A percentile compares a stretch with the other conserved stretches of the same genome.
These are phyloP conservation scores for Scaptomyza pallida DNA, from an alignment of 1,140 invertebrate genomes.

Conservation along the genomic window DNA sequence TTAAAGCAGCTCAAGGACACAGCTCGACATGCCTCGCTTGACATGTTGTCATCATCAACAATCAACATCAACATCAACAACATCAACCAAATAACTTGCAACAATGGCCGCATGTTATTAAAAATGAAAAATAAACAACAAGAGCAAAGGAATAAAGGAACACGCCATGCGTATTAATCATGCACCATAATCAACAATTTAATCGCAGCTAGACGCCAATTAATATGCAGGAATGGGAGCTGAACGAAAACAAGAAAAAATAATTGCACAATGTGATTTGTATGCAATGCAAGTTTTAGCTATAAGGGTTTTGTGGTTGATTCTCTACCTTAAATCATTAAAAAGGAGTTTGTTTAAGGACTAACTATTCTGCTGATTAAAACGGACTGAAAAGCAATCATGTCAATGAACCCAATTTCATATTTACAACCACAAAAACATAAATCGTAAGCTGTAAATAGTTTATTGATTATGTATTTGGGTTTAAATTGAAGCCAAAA, in stretches of 20 bases:
- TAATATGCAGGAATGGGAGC: conserved; percentile 13
- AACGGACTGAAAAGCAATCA: background rate
- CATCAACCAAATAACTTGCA: conserved; percentile 14
- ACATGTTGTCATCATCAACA: conserved; percentile 55
- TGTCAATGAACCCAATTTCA: background rate
- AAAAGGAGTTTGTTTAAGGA: background rate
- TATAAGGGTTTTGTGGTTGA: too few relatives aligned
- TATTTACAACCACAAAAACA: background rate
- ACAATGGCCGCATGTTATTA: conserved; percentile 13
- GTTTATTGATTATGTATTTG: background rate
- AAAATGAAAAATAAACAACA: conserved; percentile 3
- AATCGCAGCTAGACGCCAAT: conserved; percentile 15
- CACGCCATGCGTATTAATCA: conserved; percentile 13
- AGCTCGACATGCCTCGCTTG: conserved; percentile 45
- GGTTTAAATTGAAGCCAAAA: background rate
- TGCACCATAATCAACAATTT: background rate
- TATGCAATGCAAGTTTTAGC: too few relatives aligned
- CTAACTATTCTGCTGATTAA: background rate
- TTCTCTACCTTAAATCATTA: too few relatives aligned
- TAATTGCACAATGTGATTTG: background rate
- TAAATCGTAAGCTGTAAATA: background rate
- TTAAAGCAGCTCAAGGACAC: conserved; percentile 74
- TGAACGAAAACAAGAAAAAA: background rate
- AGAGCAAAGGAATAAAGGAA: too few relatives aligned
- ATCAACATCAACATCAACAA: conserved; percentile 24